Evolutionary conservation across 2,113 vertebrate genomes (phyloP), one percentile per base, ranked within the genome.

Genomic region (Eulemur macaco): DNA sequence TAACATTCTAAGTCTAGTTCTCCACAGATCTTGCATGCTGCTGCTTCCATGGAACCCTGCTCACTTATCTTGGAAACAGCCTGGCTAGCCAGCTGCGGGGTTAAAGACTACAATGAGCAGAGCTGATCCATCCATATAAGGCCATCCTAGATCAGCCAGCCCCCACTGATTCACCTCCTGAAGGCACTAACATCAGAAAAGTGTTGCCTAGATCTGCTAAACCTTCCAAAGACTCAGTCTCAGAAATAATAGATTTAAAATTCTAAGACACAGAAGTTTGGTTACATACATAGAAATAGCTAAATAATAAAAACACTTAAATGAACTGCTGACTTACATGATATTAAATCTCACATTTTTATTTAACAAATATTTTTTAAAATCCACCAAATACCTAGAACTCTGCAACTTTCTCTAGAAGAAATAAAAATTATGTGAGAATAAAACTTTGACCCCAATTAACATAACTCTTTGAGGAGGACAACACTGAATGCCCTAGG

Each of bases 351-450:
- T 45, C 56, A 86, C 29, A 47, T 47, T 56, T 77, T 91, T 80
- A 83, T 27, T 73, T 91, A 83, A 69, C 10, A 71, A 64, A 73
- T 80, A 66, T 58, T 63, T 87, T 37, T 74, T 58, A 34, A 91
- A 95, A 52, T 60, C 4, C 12, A 37, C 54, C 17, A 60, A 56
- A 3, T 37, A 8, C 5, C 9, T 50, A 29, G 15, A 50, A 69
- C 15, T 42, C 64, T 91, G 20, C n/a, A 54, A 93, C 56, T 6
- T 47, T 15, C 12, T 74, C 12, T 27, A 39, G 56, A 94, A 14
- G 50, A 92, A 88, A 91, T 91, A 71, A 91, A 91, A 94, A 29
- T 58, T 73, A 21, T 80, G 25, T 39, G 71, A 88, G 34, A 81
- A 50, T 69, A 58, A n/a, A 52, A 5, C 9, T 91, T 64, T 84